Evolutionary conservation across 1,140 invertebrate species (phyloP), one percentile per base, ranked within the genome.

Genomic region (Portunus trituberculatus): DNA sequence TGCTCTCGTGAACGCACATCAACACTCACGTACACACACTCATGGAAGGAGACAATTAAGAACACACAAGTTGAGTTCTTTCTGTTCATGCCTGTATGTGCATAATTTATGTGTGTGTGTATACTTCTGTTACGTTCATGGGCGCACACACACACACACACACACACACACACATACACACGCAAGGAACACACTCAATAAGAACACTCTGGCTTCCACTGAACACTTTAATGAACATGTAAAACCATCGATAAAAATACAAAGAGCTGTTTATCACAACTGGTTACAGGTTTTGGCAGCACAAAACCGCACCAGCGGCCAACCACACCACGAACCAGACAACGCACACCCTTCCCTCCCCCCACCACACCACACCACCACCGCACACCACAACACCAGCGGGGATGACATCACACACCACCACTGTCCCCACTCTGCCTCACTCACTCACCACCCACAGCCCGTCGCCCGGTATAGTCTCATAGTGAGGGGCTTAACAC

Each of bases 201-300:
- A 20, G 29, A 28, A 28, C 8, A 39, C 76, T 84, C 76, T 46
- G 7, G n/a, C 67, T 90, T 94, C 93, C 93, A 94, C 67, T 76
- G 93, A 94, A 94, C 93, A 94, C 93, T 94, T 94, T 94, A 94
- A 90, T 94, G 93, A 91, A 94, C 93, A 94, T 94, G 93, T 94
- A 94, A 94, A 94, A 94, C 88, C 93, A 91, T 91, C 93, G 82
- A 94, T 94, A 94, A 94, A 94, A 94, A 94, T 94, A 94, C 93
- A 94, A 94, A 94, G 87, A 91, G 32, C 87, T 91, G 59, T 91
- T 94, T 94, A 94, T 94, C 93, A 94, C 93, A 94, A 91, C 93
- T 94, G 93, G 93, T 82, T 94, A 94, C 93, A 90, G 93, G 93
- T 45, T 91, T 90, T 82, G 87, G 4, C 28, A 67, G 25, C 25